Conservation (phyloP, 2,113 vertebrate genomes). For the Baryphthengus martii region DNA sequence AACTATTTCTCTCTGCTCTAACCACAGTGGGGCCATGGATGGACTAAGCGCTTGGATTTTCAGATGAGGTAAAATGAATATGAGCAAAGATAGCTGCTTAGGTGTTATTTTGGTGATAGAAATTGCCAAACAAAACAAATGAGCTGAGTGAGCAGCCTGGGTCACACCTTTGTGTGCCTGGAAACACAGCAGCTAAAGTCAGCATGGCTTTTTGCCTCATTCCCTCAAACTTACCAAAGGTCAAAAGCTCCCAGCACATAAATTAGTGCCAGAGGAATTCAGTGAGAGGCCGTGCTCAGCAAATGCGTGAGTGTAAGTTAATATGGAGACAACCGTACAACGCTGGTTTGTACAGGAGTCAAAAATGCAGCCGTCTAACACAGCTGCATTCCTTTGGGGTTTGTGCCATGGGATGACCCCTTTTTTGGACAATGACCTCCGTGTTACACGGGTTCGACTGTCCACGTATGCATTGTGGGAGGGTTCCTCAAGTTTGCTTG, state of each 20-base stretch:
- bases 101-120: background rate
- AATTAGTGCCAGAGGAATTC: background rate
- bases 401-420: background rate
- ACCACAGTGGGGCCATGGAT: background rate
- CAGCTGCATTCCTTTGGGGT: background rate
- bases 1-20: background rate
- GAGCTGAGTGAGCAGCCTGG: background rate
- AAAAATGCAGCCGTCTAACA: background rate
- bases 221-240: background rate
- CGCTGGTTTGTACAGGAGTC: background rate
- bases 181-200: background rate
- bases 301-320: background rate
- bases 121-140: background rate
- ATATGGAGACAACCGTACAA: background rate
- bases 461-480: fast-evolving
- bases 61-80: background rate
- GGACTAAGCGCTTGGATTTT: background rate
- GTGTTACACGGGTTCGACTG: background rate
- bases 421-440: background rate
- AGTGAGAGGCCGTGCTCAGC: fast-evolving
- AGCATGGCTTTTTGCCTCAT: background rate
- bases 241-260: background rate
- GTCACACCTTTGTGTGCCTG: background rate
- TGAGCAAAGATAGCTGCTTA: background rate
- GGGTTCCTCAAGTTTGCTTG: background rate